A percentile compares a stretch with the other conserved stretches of the same genome.
Conservation (phyloP, 30 jellyfish, hydroid and myxozoan genomes). For the Aurelia sp. region DNA sequence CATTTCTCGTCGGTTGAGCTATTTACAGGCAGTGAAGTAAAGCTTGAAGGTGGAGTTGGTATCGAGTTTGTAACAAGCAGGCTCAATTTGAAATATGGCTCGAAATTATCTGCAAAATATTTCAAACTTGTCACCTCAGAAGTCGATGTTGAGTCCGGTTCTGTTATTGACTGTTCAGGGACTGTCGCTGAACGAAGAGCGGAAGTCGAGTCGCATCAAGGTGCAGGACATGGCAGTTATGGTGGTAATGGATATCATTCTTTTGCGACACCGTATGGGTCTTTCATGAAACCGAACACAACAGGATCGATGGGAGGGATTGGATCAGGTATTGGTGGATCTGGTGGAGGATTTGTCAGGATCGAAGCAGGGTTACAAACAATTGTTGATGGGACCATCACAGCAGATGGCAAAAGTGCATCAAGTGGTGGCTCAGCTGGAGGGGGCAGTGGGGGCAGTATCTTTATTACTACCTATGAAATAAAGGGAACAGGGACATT, state of each 20-base stretch:
- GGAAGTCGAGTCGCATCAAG: slow-evolving; percentile 20
- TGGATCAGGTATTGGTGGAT: slow-evolving; percentile 42
- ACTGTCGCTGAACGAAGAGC: slow-evolving; percentile 49
- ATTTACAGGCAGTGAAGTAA: slow-evolving; percentile 68
- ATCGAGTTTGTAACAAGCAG: slow-evolving; percentile 51
- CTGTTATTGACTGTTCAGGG: slow-evolving; percentile 47
- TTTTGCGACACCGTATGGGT: slow-evolving; percentile 51
- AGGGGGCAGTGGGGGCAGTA: slow-evolving; percentile 81
- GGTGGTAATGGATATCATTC: slow-evolving; percentile 60
- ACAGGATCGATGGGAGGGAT: slow-evolving; percentile 68
- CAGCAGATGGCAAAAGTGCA: slow-evolving; percentile 55
- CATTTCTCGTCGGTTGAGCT: slow-evolving; percentile 54
- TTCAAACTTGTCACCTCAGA: slow-evolving; percentile 46
- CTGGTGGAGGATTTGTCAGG: slow-evolving; percentile 65
- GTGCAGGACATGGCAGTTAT: slow-evolving; percentile 72
- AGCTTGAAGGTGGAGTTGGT: slow-evolving; percentile 71
- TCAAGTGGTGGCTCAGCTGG: slow-evolving; percentile 58
- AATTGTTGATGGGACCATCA: slow-evolving; percentile 53
- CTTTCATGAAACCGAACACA: slow-evolving; percentile 38
- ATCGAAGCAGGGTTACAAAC: slow-evolving; percentile 50
- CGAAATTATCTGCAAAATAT: slow-evolving; percentile 56
- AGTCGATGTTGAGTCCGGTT: slow-evolving; percentile 64
- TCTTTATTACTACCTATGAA: slow-evolving; percentile 35
- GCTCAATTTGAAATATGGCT: slow-evolving; percentile 47
- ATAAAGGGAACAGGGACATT: slow-evolving; percentile 54